These are phyloP conservation scores for Telmatherina bonti DNA, from an alignment of 2,797 vertebrate genomes.

Conservation along the genomic window DNA sequence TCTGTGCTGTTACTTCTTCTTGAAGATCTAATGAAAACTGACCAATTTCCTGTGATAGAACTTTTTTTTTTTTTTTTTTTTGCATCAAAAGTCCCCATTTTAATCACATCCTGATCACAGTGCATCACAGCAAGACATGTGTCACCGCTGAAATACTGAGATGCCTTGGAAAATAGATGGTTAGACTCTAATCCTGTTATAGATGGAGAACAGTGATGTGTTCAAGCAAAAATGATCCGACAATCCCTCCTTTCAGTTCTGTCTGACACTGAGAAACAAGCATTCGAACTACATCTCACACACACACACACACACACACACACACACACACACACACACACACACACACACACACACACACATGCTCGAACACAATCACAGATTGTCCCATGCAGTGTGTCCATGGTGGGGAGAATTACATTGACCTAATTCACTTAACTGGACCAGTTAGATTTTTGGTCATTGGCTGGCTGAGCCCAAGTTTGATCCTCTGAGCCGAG, in stretches of 20 bases:
- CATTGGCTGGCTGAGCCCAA: constrained; percentile 64
- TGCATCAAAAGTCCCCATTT: constrained; percentile 23
- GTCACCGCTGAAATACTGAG: constrained; percentile 5
- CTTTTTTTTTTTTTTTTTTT: no score
- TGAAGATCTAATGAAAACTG: constrained; percentile 11
- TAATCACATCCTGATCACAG: constrained; percentile 6
- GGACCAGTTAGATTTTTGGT: constrained; percentile 71
- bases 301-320: constrained; percentile 39
- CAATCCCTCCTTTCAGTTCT: constrained; percentile 17
- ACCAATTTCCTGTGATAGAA: not conserved
- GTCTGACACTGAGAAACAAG: constrained; percentile 11
- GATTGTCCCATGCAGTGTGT: constrained; percentile 51
- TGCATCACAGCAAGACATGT: not conserved
- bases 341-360: constrained; percentile 35
- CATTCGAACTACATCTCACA: constrained; percentile 23
- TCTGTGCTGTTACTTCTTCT: constrained; percentile 10
- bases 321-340: constrained; percentile 35
- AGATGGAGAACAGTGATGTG: constrained; percentile 10
- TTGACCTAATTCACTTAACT: constrained; percentile 78
- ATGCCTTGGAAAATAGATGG: not conserved
- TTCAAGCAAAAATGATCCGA: constrained; percentile 10
- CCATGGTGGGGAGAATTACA: constrained; percentile 60
- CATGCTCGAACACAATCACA: constrained; percentile 39
- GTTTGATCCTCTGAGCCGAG: constrained; percentile 73
- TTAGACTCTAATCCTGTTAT: constrained; percentile 19